phyloP scores from a whole-genome alignment of 2,113 vertebrate species.

The Puffinus mauretanicus region DNA sequence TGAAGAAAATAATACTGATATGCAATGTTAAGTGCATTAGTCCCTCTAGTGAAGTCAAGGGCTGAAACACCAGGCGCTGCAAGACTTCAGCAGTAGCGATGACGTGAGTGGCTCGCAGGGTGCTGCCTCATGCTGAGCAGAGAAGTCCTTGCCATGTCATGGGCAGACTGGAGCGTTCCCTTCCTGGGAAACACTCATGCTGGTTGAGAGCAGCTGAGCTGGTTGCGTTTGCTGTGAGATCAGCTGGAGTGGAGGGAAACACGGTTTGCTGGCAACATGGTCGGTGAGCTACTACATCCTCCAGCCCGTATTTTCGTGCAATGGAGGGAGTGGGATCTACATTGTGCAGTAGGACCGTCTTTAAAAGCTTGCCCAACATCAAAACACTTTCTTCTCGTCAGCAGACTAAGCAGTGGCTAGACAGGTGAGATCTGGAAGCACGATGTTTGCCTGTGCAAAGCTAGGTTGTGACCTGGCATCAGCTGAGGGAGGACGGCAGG shows the following conservation, averaged over 20 bases:
- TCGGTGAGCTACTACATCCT: background rate
- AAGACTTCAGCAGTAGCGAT: background rate
- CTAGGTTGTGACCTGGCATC: rapidly evolving
- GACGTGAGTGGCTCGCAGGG: background rate
- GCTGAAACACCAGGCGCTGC: background rate
- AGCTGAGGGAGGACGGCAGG: background rate
- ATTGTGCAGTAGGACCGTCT: rapidly evolving
- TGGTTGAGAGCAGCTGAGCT: background rate
- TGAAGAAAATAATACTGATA: background rate
- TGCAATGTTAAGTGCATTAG: background rate
- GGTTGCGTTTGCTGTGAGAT: background rate
- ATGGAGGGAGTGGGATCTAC: rapidly evolving
- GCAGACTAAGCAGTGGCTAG: background rate
- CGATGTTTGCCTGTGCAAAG: rapidly evolving
- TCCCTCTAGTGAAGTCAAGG: background rate
- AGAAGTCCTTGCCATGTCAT: background rate
- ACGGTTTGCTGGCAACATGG: background rate
- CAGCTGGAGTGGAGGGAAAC: background rate
- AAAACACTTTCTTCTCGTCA: background rate
- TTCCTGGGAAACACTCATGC: background rate
- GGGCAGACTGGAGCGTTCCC: background rate
- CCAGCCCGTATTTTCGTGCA: rapidly evolving
- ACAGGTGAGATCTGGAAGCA: background rate
- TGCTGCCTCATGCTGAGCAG: rapidly evolving
- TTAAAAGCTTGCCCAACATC: background rate